phyloP scores from a whole-genome alignment of 2,113 vertebrate species.

The Dasyprocta punctata region DNA sequence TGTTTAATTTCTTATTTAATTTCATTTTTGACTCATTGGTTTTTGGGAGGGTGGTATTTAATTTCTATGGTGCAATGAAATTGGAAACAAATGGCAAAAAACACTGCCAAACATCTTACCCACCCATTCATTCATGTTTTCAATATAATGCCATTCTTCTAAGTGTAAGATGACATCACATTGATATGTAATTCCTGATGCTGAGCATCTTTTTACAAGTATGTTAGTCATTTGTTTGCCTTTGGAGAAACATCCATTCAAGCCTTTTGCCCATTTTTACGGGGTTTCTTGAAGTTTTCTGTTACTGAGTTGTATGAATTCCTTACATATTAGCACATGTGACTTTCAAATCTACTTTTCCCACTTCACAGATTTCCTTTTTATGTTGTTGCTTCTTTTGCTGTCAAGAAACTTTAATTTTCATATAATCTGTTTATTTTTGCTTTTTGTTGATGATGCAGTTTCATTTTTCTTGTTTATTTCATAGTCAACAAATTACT shows the following conservation, averaged over 20 bases:
- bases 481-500: background rate
- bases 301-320: background rate
- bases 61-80: too few relatives aligned
- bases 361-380: background rate
- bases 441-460: background rate
- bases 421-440: background rate
- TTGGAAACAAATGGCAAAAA: too few relatives aligned
- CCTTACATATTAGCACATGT: background rate
- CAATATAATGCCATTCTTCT: background rate
- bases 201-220: background rate
- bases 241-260: background rate
- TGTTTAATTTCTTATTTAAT: too few relatives aligned
- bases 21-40: too few relatives aligned
- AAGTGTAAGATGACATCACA: background rate
- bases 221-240: background rate
- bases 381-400: background rate
- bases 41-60: too few relatives aligned
- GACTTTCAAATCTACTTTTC: background rate
- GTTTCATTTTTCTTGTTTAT: background rate
- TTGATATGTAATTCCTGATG: background rate
- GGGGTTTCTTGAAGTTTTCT: background rate
- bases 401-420: background rate
- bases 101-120: too few relatives aligned
- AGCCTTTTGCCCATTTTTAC: background rate
- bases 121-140: background rate